These are phyloP conservation scores for Lithosia quadra DNA, from an alignment of 2,888 invertebrate genomes.

Conservation along the genomic window DNA sequence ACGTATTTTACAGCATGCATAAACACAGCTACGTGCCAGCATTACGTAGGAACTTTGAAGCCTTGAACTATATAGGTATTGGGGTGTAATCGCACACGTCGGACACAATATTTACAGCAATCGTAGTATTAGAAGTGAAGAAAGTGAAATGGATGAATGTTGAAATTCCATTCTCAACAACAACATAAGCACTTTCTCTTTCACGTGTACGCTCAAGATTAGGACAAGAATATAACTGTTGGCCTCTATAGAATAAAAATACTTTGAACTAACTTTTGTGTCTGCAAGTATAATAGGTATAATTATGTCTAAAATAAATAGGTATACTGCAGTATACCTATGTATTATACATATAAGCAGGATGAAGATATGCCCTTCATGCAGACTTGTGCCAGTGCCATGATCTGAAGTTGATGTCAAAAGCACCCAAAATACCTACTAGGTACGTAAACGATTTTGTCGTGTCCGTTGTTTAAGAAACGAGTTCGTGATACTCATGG, in stretches of 20 bases:
- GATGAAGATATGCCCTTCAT: background rate
- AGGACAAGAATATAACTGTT: constrained; percentile 50
- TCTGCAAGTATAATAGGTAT: background rate
- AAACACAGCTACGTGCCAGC: constrained; percentile 15
- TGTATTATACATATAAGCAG: background rate
- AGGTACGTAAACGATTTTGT: constrained; percentile 2
- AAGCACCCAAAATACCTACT: background rate
- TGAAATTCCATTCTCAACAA: constrained; percentile 58
- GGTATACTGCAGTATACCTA: too few relatives aligned
- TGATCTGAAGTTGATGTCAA: constrained; percentile 1
- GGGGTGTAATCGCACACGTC: constrained; percentile 10
- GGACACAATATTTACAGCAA: constrained; percentile 30
- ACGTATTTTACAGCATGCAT: constrained; percentile 13
- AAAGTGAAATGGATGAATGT: constrained; percentile 64
- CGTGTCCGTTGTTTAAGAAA: background rate
- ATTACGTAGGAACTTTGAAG: constrained; percentile 15
- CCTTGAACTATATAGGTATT: constrained; percentile 35
- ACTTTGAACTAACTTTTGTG: background rate
- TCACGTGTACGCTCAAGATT: constrained; percentile 54
- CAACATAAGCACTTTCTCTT: constrained; percentile 63
- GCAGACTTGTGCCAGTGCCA: background rate
- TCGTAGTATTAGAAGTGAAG: constrained; percentile 43
- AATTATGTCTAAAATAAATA: too few relatives aligned
- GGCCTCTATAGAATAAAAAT: constrained; percentile 45
- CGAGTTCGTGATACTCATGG: background rate